A percentile compares a stretch with the other conserved stretches of the same genome.
Conservation (phyloP, 2,113 vertebrate species). For the Ameiurus melas region DNA sequence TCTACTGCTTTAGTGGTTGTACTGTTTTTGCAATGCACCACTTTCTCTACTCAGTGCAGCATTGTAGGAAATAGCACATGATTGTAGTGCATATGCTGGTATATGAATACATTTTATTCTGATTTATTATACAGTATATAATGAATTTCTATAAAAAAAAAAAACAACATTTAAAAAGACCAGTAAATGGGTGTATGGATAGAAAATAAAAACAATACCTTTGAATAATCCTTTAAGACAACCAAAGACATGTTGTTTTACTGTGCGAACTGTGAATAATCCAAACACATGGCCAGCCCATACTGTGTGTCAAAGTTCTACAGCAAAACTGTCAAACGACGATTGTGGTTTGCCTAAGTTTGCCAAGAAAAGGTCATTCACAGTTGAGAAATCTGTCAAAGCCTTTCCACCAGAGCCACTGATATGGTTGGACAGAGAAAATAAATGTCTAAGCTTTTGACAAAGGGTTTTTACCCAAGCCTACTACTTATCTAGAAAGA, state of each 20-base stretch:
- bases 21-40: not conserved
- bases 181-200: not conserved
- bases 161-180: not conserved
- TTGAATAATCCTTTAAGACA: not conserved
- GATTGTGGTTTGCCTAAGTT: not conserved
- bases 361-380: constrained; percentile 14
- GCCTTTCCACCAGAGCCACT: constrained; percentile 1
- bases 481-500: not conserved
- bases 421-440: constrained; percentile 7
- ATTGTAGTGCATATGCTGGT: not conserved
- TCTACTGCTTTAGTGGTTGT: not conserved
- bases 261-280: not conserved
- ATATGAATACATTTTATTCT: not conserved
- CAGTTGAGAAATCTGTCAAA: constrained; percentile 24
- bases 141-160: not conserved
- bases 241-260: not conserved
- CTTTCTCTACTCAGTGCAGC: not conserved
- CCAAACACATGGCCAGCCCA: constrained; percentile 6
- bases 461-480: not conserved
- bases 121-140: not conserved
- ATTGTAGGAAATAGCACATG: not conserved
- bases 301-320: constrained; percentile 15
- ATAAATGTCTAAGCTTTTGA: not conserved
- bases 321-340: not conserved
- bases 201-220: not conserved